Percentiles rank a stretch among this genome's conserved stretches.
These are phyloP conservation scores for Fistularia commersonii DNA, from an alignment of 2,797 vertebrate species.

Conservation along the genomic window DNA sequence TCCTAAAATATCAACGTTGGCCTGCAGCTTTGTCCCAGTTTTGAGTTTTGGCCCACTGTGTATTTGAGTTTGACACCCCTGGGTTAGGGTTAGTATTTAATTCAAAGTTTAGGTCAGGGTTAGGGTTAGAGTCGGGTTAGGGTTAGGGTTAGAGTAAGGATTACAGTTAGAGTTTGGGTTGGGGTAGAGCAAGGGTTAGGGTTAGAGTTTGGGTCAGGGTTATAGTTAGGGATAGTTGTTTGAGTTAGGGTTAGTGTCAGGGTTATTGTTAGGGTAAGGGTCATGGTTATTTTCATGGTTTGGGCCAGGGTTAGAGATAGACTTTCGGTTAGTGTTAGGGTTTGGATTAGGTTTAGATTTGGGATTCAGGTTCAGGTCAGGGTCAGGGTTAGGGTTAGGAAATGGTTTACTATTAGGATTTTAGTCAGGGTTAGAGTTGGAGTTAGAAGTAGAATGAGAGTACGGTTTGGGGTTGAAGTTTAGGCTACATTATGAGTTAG, in stretches of 20 bases:
- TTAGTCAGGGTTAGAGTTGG: not conserved
- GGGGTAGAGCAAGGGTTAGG: no score
- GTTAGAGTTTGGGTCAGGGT: no score
- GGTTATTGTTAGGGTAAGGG: slow-evolving; percentile 4
- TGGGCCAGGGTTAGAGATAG: not conserved
- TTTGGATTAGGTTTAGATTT: not conserved
- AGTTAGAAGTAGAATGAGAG: not conserved
- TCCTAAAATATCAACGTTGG: no score
- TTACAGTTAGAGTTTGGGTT: not conserved
- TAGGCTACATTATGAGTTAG: no score
- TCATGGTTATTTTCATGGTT: not conserved
- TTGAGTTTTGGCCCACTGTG: no score
- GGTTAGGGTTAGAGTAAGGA: not conserved
- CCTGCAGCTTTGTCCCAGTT: no score
- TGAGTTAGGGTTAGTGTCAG: no score
- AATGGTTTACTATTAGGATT: not conserved
- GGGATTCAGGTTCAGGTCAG: not conserved
- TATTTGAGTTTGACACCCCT: no score
- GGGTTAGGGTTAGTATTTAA: no score
- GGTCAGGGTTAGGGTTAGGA: not conserved
- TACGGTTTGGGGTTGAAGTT: no score
- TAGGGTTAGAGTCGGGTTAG: not conserved
- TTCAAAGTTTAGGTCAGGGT: no score
- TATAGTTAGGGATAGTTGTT: no score
- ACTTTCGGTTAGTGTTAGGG: not conserved